Base-by-base conservation (phyloP, 2,797 vertebrate species). In the Pangasius djambal region DNA sequence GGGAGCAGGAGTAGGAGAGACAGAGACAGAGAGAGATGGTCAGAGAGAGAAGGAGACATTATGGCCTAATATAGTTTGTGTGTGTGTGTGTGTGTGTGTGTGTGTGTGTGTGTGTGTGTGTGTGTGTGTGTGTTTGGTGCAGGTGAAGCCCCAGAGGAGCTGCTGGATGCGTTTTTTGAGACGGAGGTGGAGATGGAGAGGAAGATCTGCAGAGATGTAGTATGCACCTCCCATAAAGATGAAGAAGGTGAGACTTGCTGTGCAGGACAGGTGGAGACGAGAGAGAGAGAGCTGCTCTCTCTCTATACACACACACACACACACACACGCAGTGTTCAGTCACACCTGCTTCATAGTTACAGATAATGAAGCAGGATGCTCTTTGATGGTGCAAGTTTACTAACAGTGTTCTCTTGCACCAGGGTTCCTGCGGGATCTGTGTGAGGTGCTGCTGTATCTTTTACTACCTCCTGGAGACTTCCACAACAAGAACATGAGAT, bases 381-480 rank as follows among this genome's bases (percentile, higher is more conserved):
- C 55, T 61, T 31, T 44, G 37, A 65, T 12, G 13, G 6, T 48
- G 13, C 3, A 2, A 52, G 61, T 16, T 34, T 55, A 37, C 5
- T 85, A 25, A 37, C 6, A 0, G 5, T 34, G 37, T 59, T n/a
- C 16, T 91, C 69, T 87, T 87, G 0, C 88, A 79, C 83, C 94
- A 99, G 99, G 98, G 94, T 99, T 99, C 95, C 96, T 99, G 93
- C 97, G 97, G 92, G 98, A 99, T 96, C 96, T 99, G 92, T 99
- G 98, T 95, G 99, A 99, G 95, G 96, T 99, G 95, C 97, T 99
- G 96, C 93, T 99, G 93, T 99, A 99, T 95, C 97, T 99, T 95
- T 97, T 99, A 97, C 98, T 99, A 98, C 99, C 99, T 99, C 97
- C 98, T 97, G 98, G 98, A 97, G 99, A 99, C 97, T 99, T 99